Evolutionary conservation across 2,888 invertebrate species (phyloP), one percentile per base, ranked within the genome.

Genomic region (Galerucella pusilla): DNA sequence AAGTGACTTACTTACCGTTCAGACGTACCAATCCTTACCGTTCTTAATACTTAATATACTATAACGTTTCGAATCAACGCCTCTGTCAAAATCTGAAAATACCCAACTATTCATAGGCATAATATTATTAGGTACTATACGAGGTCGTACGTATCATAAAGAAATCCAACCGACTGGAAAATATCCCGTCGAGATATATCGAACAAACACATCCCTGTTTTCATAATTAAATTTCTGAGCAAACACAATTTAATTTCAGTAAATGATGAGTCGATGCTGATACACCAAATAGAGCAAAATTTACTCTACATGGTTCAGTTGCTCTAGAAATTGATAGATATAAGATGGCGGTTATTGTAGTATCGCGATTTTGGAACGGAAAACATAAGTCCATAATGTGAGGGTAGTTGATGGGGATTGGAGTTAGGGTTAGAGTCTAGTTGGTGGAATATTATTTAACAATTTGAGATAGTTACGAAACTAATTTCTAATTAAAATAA

Each of bases 311-410:
- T 70, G 69, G 35, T 79, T 82, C 79, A 80, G 81, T 81, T 79
- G 79, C 75, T 76, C 77, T 77, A 80, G 73, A 71, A 74, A 81
- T 80, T 81, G 79, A 79, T 82, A 79, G 78, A 63, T 63, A n/a
- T 42, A 45, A 63, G 63, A 42, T 35, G 60, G 60, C 12, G 14
- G 45, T 14, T n/a, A 12, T 35, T 16, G 16, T 45, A 2, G 7
- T 10, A 35, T 14, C 35, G 45, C 42, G 63, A 63, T 63, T 63
- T 63, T 35, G 35, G 35, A 63, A 63, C 63, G 14, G 45, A 52
- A 6, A n/a, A 42, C 35, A 42, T 20, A 42, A 42, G 35, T 7
- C 2, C 35, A 7, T 42, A 42, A 7, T 7, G 35, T 6, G 35
- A 35, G 5, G 35, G 35, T 3, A 28, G 28, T 35, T 7, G 35